Base-by-base conservation (phyloP, 2,113 vertebrate species). In the Oceanodroma tethys region DNA sequence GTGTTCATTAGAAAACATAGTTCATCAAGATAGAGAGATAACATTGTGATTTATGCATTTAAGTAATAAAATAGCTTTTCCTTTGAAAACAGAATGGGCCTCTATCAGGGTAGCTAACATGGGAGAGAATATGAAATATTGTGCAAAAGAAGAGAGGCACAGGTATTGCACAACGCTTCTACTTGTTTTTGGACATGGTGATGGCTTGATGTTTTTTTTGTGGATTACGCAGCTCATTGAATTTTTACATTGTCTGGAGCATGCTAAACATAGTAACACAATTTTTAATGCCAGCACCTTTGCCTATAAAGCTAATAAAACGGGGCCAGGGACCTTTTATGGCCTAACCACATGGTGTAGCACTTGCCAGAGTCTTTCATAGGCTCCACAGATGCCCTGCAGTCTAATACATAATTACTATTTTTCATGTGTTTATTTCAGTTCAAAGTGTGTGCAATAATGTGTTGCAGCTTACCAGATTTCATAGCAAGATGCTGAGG, bases 371-470 rank as follows among this genome's bases (percentile, higher is more conserved):
- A 20, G 25, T 52, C 56, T 87, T 95, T 65, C 2, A 0, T 4
- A 93, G 74, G 73, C 48, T 94, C 34, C 53, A 45, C 6, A 93
- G 87, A 88, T 48, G 34, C 78, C 89, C 74, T 60, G 53, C 80
- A 85, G 86, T 81, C 72, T 84, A 59, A 81, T 15, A 86, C 4
- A 60, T 79, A 90, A 89, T 79, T 87, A 82, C 40, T 70, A 45
- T 56, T 94, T 96, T 90, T 94, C 78, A 48, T 40, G 25, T 84
- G 45, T 87, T 91, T 91, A 89, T 93, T 96, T 93, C 92, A 82
- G 45, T 93, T 96, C 66, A 81, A 93, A 93, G 66, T 15, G 19
- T 42, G 59, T n/a, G 40, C 48, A 65, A 13, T 56, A 79, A 85
- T 26, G 40, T 48, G 27, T 66, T 76, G 48, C 84, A 94, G 74